Evolutionary conservation across 2,113 vertebrate species (phyloP).

Genomic region (Leucosticte australis): DNA sequence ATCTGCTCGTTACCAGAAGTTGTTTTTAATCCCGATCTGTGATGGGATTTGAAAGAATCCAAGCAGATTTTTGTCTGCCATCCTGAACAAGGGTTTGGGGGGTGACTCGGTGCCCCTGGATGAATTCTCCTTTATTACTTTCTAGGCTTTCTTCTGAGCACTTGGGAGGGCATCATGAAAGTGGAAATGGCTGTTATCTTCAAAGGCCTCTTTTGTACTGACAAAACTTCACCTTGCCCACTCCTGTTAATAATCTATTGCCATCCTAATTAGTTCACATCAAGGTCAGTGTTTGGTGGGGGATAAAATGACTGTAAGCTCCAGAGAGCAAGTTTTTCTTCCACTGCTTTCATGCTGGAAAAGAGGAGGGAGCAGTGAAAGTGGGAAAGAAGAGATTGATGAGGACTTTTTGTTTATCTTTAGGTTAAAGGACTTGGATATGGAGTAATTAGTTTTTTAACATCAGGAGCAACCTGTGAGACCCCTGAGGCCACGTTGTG

Average conservation of each 20-base stretch:
- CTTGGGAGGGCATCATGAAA: constrained; percentile 68
- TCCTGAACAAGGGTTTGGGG: constrained; percentile 44
- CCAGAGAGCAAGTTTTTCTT: not conserved
- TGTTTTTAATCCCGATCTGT: constrained; percentile 63
- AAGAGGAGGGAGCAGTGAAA: not conserved
- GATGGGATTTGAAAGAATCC: constrained; percentile 67
- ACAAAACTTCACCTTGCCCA: constrained; percentile 40
- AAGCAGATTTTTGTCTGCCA: constrained; percentile 52
- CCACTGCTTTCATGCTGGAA: not conserved
- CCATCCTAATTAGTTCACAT: constrained; percentile 67
- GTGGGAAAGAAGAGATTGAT: not conserved
- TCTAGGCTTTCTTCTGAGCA: constrained; percentile 69
- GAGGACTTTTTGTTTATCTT: not conserved
- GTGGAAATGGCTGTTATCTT: constrained; percentile 68
- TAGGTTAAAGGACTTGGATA: not conserved
- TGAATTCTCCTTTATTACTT: constrained; percentile 67
- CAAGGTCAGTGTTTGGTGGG: constrained; percentile 60
- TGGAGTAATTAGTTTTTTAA: not conserved
- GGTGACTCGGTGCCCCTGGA: constrained; percentile 47
- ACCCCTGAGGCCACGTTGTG: not conserved
- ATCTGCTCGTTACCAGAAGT: constrained; percentile 58
- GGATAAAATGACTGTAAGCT: constrained; percentile 21
- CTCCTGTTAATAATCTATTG: constrained; percentile 58
- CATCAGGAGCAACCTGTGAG: not conserved
- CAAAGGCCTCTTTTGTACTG: constrained; percentile 67